phyloP scores from a whole-genome alignment of 2,888 invertebrate species.

The Tupiocoris notatus region DNA sequence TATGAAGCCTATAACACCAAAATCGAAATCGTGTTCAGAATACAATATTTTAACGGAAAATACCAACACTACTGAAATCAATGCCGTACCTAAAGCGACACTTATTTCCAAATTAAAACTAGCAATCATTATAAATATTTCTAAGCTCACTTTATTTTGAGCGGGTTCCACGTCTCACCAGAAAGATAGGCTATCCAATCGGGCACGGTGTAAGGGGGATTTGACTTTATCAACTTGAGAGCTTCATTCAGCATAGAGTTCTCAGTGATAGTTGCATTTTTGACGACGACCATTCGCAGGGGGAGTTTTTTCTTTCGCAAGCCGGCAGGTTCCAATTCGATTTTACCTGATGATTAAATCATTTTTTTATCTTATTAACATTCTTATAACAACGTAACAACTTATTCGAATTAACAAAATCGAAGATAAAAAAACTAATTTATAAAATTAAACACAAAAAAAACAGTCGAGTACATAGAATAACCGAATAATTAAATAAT shows the following conservation, averaged over 20 bases:
- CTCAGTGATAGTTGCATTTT: slow-evolving; percentile 90
- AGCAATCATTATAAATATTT: too few relatives aligned
- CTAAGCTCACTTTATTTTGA: slow-evolving; percentile 66
- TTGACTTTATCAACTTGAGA: slow-evolving; percentile 95
- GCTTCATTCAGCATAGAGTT: slow-evolving; percentile 95
- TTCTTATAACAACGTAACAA: too few relatives aligned
- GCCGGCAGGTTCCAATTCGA: slow-evolving; percentile 94
- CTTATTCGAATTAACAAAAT: too few relatives aligned
- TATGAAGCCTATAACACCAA: slow-evolving; percentile 71
- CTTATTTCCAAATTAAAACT: too few relatives aligned
- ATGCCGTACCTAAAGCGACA: too few relatives aligned
- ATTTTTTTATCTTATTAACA: too few relatives aligned
- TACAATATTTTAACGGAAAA: too few relatives aligned
- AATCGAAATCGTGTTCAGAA: neutral
- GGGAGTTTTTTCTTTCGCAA: slow-evolving; percentile 90
- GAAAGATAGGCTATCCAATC: slow-evolving; percentile 99
- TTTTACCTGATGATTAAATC: slow-evolving; percentile 51
- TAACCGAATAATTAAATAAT: too few relatives aligned
- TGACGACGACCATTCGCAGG: slow-evolving; percentile 74
- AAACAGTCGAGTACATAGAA: too few relatives aligned
- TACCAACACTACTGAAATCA: too few relatives aligned
- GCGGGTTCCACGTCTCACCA: slow-evolving; percentile 99
- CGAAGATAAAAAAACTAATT: too few relatives aligned
- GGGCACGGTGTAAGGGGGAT: slow-evolving; percentile 94
- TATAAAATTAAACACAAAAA: too few relatives aligned